Conservation (phyloP, 2,113 vertebrate genomes). For the Symphodus melops region DNA sequence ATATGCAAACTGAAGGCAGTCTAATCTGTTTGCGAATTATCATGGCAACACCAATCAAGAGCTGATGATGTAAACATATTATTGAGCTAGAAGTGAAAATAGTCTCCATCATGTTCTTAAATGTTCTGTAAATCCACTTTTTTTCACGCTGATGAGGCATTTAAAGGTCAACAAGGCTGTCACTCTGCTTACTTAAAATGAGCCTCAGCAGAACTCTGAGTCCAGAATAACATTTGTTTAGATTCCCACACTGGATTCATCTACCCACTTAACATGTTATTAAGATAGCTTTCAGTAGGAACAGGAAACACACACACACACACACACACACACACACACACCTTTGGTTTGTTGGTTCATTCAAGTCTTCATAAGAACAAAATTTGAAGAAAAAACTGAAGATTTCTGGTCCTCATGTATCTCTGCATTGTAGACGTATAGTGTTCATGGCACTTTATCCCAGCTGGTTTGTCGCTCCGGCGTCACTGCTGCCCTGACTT, state of each 20-base stretch:
- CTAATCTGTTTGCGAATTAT: background rate
- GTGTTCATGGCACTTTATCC: conserved; percentile 27
- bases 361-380: background rate
- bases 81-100: no score
- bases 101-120: background rate
- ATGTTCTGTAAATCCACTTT: background rate
- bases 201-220: background rate
- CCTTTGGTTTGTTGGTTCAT: conserved; percentile 38
- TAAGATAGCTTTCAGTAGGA: background rate
- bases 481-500: conserved; percentile 37
- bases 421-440: background rate
- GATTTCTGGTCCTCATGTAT: background rate
- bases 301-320: conserved; percentile 30
- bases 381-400: background rate
- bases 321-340: background rate
- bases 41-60: background rate
- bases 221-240: conserved; percentile 19
- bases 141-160: no score
- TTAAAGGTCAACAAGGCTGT: background rate
- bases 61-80: no score
- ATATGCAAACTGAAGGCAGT: background rate
- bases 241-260: conserved; percentile 21
- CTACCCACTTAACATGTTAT: conserved; percentile 5
- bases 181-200: background rate
- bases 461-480: conserved; percentile 26